Conservation (phyloP, 1,140 invertebrate genomes). For the Araneus ventricosus region DNA sequence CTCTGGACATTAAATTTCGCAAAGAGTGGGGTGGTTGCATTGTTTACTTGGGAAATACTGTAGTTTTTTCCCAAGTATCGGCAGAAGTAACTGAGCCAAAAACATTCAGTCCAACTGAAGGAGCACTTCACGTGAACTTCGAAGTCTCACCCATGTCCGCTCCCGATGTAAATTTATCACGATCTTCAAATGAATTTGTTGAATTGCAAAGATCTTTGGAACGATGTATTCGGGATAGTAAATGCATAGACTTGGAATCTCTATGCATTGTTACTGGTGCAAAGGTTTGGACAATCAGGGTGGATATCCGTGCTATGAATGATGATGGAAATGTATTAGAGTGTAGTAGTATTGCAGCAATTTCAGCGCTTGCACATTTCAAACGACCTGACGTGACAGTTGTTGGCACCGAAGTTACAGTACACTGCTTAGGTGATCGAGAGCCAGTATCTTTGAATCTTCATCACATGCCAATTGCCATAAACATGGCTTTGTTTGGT, state of each 20-base stretch:
- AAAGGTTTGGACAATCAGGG: slow-evolving; percentile 82
- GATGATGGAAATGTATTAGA: slow-evolving; percentile 96
- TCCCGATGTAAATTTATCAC: slow-evolving; percentile 87
- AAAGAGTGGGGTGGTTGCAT: slow-evolving; percentile 76
- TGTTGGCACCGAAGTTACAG: slow-evolving; percentile 89
- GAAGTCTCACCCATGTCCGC: slow-evolving; percentile 92
- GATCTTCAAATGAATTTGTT: slow-evolving; percentile 86
- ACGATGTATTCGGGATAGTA: slow-evolving; percentile 90
- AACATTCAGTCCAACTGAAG: slow-evolving; percentile 91
- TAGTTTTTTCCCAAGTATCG: slow-evolving; percentile 91
- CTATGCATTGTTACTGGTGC: slow-evolving; percentile 95
- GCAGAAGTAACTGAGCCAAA: slow-evolving; percentile 92
- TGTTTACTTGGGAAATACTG: slow-evolving; percentile 79
- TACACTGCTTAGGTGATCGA: slow-evolving; percentile 89
- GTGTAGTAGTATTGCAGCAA: slow-evolving; percentile 92
- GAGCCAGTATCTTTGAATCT: slow-evolving; percentile 92
- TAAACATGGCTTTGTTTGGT: slow-evolving; percentile 91
- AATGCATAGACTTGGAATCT: slow-evolving; percentile 94
- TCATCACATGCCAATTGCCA: slow-evolving; percentile 93
- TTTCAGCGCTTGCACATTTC: slow-evolving; percentile 93
- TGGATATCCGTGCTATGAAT: slow-evolving; percentile 94
- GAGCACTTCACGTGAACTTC: slow-evolving; percentile 91
- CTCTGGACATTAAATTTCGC: slow-evolving; percentile 76
- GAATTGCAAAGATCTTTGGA: slow-evolving; percentile 92
- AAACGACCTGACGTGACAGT: slow-evolving; percentile 92